Conservation (phyloP, 37 sponge, comb jelly and placozoan genomes). For the Aplysina aerophoba region DNA sequence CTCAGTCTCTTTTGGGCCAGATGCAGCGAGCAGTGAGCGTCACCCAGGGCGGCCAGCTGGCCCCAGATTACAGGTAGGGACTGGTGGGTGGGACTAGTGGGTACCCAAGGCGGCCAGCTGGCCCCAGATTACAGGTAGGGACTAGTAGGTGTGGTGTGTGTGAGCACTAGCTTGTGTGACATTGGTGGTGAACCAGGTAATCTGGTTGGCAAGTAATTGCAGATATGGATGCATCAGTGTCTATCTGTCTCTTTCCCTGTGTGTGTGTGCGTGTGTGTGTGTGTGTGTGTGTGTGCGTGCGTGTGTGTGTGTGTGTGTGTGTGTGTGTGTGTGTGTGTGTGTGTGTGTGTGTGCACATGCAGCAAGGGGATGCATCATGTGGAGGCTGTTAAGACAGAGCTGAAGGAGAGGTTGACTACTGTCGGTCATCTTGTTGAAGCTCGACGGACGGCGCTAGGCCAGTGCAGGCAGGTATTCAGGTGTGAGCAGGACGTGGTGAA, state of each 20-base stretch:
- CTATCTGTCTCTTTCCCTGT: too few species aligned
- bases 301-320: not conserved
- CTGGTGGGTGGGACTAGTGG: not conserved
- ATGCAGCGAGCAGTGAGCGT: not conserved
- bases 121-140: not conserved
- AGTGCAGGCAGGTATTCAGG: conserved; percentile 59
- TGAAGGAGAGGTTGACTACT: conserved; percentile 44
- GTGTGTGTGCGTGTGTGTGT: not conserved
- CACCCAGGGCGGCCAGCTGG: not conserved
- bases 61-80: not conserved
- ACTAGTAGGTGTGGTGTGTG: not conserved
- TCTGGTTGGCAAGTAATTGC: too few species aligned
- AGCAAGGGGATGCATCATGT: conserved; percentile 42
- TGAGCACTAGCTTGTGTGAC: not conserved
- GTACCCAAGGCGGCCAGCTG: not conserved
- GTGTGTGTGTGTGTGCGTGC: conserved; percentile 2
- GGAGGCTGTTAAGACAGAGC: conserved; percentile 16
- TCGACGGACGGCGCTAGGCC: conserved; percentile 41
- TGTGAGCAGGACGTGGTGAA: conserved; percentile 71
- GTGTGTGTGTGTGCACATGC: not conserved
- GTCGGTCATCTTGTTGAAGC: conserved; percentile 66
- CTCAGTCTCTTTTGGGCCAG: not conserved
- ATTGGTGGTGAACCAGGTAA: too few species aligned
- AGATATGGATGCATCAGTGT: too few species aligned
- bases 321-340: not conserved